phyloP scores from a whole-genome alignment of 2,888 invertebrate genomes.

The Oscheius sp. region DNA sequence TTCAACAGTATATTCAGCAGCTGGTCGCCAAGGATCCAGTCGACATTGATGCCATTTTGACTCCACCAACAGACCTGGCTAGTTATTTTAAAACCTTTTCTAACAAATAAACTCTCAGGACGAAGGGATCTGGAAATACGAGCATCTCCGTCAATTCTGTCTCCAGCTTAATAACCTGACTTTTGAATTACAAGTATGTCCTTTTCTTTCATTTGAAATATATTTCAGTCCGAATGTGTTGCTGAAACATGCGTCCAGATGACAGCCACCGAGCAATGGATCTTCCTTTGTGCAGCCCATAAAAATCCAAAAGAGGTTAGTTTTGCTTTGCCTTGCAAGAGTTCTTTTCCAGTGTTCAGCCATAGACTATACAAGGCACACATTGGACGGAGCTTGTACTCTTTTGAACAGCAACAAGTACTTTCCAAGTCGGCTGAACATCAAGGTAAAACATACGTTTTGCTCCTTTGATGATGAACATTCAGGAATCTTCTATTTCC shows the following conservation, averaged over 20 bases:
- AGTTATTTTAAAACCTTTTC: background rate
- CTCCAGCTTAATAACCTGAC: conserved; percentile 99
- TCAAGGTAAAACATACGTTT: conserved; percentile 78
- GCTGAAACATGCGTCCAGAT: conserved; percentile 98
- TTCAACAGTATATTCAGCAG: conserved; percentile 98
- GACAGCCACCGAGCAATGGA: conserved; percentile 99
- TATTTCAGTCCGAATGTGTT: conserved; percentile 84
- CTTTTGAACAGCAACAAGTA: conserved; percentile 99
- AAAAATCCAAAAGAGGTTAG: conserved; percentile 96
- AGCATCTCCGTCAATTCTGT: conserved; percentile 95
- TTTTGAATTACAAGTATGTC: conserved; percentile 85
- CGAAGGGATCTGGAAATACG: conserved; percentile 95
- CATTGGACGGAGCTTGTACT: conserved; percentile 97
- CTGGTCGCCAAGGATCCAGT: conserved; percentile 91
- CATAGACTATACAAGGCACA: conserved; percentile 98
- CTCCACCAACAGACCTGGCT: conserved; percentile 84
- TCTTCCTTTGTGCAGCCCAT: conserved; percentile 98
- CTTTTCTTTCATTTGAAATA: background rate
- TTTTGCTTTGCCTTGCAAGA: background rate
- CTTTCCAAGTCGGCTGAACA: conserved; percentile 98
- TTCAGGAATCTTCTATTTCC: conserved; percentile 91
- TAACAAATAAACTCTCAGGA: conserved; percentile 47
- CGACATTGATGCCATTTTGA: conserved; percentile 91
- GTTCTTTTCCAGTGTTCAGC: conserved; percentile 84
- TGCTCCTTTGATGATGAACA: background rate